Percentiles rank a stretch among this genome's conserved stretches.
These are phyloP conservation scores for Onychostoma macrolepis DNA, from an alignment of 2,113 vertebrate genomes.

Conservation along the genomic window DNA sequence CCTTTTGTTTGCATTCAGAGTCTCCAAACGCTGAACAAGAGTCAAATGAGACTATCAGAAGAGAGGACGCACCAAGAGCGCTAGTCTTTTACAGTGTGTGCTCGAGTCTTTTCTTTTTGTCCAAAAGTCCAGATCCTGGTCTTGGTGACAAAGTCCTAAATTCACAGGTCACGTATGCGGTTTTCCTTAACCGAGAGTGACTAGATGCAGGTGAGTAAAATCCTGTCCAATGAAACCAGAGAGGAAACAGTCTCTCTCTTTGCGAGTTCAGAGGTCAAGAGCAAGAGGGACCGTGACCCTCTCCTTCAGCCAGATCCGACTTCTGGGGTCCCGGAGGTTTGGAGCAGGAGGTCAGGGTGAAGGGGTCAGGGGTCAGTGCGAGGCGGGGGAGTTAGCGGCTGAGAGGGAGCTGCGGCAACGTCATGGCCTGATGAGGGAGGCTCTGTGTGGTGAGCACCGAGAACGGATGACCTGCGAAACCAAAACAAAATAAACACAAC, in stretches of 20 bases:
- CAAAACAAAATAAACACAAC: background rate
- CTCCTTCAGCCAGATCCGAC: conserved; percentile 61
- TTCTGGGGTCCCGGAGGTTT: conserved; percentile 56
- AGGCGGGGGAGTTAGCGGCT: conserved; percentile 75
- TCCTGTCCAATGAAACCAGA: conserved; percentile 45
- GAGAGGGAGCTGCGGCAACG: conserved; percentile 83
- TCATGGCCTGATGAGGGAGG: conserved; percentile 82
- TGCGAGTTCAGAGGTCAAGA: conserved; percentile 51
- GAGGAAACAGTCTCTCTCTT: conserved; percentile 44
- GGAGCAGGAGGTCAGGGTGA: conserved; percentile 61
- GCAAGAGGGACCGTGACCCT: conserved; percentile 52
- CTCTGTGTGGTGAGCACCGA: conserved; percentile 86
- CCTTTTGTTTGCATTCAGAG: conserved; percentile 43
- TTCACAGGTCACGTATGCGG: conserved; percentile 43
- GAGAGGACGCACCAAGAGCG: conserved; percentile 21
- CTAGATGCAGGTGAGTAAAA: conserved; percentile 47
- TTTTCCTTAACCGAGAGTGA: conserved; percentile 3
- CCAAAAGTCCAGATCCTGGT: conserved; percentile 37
- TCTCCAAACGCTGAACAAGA: conserved; percentile 22
- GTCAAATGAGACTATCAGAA: background rate
- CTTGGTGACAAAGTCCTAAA: conserved; percentile 16
- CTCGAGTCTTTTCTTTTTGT: background rate
- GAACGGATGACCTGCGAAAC: conserved; percentile 90
- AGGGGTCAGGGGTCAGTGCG: conserved; percentile 55
- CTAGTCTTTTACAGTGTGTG: conserved; percentile 41